These are phyloP conservation scores for Hylomyscus alleni DNA, from an alignment of 2,797 vertebrate genomes.

Conservation along the genomic window DNA sequence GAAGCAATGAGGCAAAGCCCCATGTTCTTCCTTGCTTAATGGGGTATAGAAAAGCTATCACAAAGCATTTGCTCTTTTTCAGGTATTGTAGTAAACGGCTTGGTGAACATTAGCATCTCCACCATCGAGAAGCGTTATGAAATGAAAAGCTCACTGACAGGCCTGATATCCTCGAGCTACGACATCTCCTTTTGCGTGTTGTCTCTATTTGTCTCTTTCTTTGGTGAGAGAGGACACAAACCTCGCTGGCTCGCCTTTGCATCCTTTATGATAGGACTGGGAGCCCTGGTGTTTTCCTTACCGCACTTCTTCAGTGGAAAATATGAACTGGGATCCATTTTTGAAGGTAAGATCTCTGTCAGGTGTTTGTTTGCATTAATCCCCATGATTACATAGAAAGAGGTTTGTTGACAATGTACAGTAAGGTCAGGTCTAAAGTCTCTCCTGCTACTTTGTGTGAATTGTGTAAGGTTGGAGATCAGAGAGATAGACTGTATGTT, in stretches of 20 bases:
- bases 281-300: slow-evolving; percentile 89
- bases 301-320: slow-evolving; percentile 89
- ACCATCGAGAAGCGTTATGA: slow-evolving; percentile 92
- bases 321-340: slow-evolving; percentile 87
- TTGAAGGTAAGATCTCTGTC: slow-evolving; percentile 88
- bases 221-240: slow-evolving; percentile 91
- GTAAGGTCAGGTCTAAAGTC: neutral
- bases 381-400: neutral
- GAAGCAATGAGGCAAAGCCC: neutral
- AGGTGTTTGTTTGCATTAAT: slow-evolving; percentile 19
- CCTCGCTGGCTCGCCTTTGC: slow-evolving; percentile 91
- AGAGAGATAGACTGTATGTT: neutral
- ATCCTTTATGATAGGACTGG: slow-evolving; percentile 90
- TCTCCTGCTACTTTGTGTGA: neutral
- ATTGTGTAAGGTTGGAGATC: neutral
- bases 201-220: slow-evolving; percentile 90
- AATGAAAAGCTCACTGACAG: slow-evolving; percentile 90
- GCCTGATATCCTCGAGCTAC: slow-evolving; percentile 90
- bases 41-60: neutral
- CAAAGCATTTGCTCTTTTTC: slow-evolving; percentile 69
- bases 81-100: slow-evolving; percentile 91
- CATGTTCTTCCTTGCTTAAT: neutral
- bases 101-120: slow-evolving; percentile 91
- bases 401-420: neutral
- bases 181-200: slow-evolving; percentile 90